Evolutionary conservation across 1,140 invertebrate species (phyloP).

Genomic region (Ephestia elutella): DNA sequence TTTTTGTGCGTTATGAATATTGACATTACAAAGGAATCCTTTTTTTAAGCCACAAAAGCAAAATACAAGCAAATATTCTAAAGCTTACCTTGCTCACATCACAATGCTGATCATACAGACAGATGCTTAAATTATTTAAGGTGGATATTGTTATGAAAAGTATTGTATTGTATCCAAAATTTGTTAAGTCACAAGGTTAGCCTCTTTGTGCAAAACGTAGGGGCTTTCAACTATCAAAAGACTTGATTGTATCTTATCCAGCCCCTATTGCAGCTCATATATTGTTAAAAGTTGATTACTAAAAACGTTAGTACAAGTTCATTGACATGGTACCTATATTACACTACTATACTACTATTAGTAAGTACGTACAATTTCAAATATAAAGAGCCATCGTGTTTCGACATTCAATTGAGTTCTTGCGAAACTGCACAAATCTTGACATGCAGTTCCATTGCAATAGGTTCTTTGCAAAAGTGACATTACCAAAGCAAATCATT

Average conservation of each 20-base stretch:
- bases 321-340: no score
- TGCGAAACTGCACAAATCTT: no score
- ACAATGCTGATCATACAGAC: slow-evolving; percentile 1
- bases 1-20: neutral
- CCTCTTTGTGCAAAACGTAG: neutral
- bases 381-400: no score
- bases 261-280: no score
- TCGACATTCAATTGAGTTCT: no score
- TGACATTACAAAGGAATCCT: neutral
- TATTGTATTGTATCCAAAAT: neutral
- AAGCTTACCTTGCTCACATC: neutral
- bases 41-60: neutral
- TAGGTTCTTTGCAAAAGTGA: neutral
- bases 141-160: neutral
- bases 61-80: neutral
- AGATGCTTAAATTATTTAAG: neutral
- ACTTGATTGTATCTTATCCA: no score
- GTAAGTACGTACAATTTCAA: no score
- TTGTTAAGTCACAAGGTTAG: slow-evolving; percentile 1
- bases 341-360: no score
- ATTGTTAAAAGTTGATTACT: no score
- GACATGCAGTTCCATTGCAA: neutral
- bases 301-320: no score
- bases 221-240: neutral
- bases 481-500: neutral